Percentiles rank a stretch among this genome's conserved stretches.
Conservation (phyloP, 2,113 vertebrate species). For the Tauraco erythrolophus region DNA sequence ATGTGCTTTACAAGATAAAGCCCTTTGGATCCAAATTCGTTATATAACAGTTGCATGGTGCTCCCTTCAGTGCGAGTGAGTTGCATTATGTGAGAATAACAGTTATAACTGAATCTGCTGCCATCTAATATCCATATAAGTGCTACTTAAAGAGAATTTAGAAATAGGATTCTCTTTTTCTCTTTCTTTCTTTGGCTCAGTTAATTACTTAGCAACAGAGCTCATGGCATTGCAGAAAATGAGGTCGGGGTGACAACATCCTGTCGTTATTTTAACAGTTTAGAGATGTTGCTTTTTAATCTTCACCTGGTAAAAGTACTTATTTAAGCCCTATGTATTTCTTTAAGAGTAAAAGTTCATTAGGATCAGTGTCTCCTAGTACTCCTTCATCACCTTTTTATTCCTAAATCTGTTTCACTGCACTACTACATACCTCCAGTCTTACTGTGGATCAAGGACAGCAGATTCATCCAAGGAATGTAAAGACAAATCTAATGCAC, state of each 20-base stretch:
- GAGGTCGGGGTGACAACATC: not conserved
- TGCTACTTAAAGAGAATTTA: not conserved
- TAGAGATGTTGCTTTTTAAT: not conserved
- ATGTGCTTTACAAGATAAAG: not conserved
- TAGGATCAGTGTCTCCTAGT: not conserved
- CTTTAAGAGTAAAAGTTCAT: not conserved
- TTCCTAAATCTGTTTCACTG: not conserved
- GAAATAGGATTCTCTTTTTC: not conserved
- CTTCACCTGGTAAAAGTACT: not conserved
- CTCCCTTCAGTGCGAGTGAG: not conserved
- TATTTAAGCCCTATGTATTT: not conserved
- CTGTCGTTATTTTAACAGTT: not conserved
- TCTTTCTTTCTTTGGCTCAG: not conserved
- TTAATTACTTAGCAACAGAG: constrained; percentile 43
- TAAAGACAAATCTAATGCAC: not conserved
- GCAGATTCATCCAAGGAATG: not conserved
- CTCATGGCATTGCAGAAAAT: not conserved
- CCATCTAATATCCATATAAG: not conserved
- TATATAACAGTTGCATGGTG: not conserved
- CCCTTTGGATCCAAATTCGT: not conserved
- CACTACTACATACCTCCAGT: not conserved
- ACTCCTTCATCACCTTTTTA: not conserved
- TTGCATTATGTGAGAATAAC: not conserved
- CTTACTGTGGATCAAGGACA: not conserved
- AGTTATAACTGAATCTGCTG: not conserved